Percentiles rank a stretch among this genome's conserved stretches.
These are phyloP conservation scores for Thereva nobilitata DNA, from an alignment of 2,888 invertebrate species.

Conservation along the genomic window DNA sequence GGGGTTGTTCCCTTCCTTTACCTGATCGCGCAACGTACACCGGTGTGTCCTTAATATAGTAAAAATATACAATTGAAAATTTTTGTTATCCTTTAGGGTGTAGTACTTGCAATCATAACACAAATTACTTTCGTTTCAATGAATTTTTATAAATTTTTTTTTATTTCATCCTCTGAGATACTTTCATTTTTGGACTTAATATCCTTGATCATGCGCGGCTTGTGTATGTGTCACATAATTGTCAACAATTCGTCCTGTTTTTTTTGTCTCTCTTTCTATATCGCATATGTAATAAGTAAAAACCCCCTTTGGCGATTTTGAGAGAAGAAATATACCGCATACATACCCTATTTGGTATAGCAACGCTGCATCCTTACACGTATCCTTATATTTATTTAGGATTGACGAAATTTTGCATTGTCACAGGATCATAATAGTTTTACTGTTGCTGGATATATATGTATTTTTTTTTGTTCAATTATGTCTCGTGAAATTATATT, in stretches of 20 bases:
- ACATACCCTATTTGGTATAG: neutral
- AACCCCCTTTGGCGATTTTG: neutral
- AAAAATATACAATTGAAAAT: slow-evolving; percentile 1
- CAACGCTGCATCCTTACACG: slow-evolving; percentile 5
- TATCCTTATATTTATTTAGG: slow-evolving; percentile 28
- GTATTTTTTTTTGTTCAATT: slow-evolving; percentile 9
- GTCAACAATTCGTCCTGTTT: slow-evolving; percentile 1
- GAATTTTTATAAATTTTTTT: slow-evolving; percentile 32
- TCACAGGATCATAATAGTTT: slow-evolving; percentile 5
- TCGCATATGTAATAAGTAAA: neutral
- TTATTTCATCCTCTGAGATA: neutral
- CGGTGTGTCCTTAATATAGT: slow-evolving; percentile 11
- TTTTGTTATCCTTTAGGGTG: too few species aligned
- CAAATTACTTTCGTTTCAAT: slow-evolving; percentile 35
- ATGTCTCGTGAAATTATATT: slow-evolving; percentile 31
- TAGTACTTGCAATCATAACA: slow-evolving; percentile 26
- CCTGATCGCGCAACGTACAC: slow-evolving; percentile 14
- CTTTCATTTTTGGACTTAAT: slow-evolving; percentile 23
- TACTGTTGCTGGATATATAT: neutral
- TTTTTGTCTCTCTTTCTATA: slow-evolving; percentile 5
- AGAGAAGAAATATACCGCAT: neutral
- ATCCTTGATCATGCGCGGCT: slow-evolving; percentile 1
- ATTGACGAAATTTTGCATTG: neutral
- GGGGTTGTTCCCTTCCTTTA: neutral
- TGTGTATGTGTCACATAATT: slow-evolving; percentile 10